Percentiles rank a stretch among this genome's conserved stretches.
phyloP scores from a whole-genome alignment of 2,888 invertebrate species.

The Mesochorus sp. region DNA sequence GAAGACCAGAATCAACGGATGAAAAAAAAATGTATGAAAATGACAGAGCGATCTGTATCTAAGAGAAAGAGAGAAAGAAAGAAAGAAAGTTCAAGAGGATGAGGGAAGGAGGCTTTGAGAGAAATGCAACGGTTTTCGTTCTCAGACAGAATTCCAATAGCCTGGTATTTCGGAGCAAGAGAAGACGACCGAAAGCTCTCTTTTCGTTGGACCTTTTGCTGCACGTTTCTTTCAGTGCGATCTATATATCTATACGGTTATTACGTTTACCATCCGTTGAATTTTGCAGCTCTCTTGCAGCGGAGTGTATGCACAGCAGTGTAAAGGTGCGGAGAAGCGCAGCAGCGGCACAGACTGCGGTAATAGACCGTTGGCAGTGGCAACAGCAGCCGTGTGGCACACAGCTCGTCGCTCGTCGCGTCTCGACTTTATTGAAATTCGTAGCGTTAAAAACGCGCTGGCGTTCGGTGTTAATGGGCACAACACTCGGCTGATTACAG shows the following conservation, averaged over 20 bases:
- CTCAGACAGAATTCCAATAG: conserved; percentile 45
- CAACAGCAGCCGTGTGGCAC: conserved; percentile 34
- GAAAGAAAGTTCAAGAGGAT: too few species aligned
- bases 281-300: conserved; percentile 41
- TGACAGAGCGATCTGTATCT: too few species aligned
- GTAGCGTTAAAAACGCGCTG: conserved; percentile 59
- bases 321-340: neutral
- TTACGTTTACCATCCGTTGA: conserved; percentile 40
- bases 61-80: too few species aligned
- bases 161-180: neutral
- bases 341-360: conserved; percentile 6
- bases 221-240: neutral
- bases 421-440: conserved; percentile 68
- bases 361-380: conserved; percentile 25
- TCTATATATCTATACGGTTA: conserved; percentile 25
- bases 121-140: conserved; percentile 43
- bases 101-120: neutral
- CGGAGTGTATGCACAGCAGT: too few species aligned
- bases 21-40: too few species aligned
- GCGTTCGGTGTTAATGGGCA: conserved; percentile 70
- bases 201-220: neutral
- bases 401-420: conserved; percentile 13
- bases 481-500: conserved; percentile 75
- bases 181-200: conserved; percentile 3
- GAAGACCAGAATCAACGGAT: neutral